Evolutionary conservation across 2,797 vertebrate genomes (phyloP), one percentile per base, ranked within the genome.

Genomic region (Cottoperca gobio): DNA sequence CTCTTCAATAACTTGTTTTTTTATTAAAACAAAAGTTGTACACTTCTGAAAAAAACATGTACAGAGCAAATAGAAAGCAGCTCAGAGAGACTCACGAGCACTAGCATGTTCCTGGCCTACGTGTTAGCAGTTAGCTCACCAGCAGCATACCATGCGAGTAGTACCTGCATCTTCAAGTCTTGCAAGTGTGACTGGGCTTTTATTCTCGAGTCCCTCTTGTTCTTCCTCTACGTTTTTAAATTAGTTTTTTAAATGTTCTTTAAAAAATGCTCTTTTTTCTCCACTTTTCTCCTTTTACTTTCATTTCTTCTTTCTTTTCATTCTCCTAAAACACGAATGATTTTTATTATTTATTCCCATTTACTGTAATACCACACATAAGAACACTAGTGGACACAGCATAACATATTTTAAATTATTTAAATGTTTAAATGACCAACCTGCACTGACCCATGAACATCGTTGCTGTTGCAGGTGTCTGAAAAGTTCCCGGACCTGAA

Each of bases 401-500:
- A 16, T 17, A 1, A 60, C 7, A 12, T n/a, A 1, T 26, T 46
- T 50, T 45, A 33, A 11, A 19, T 21, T 21, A 23, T 42, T 43
- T 31, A 21, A 0, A 6, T 46, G 11, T 28, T 23, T 23, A 33
- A 52, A 39, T 39, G 31, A 40, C 0, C 17, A n/a, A n/a, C 6
- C 12, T 16, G 13, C 5, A 26, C 28, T 40, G 4, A 5, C 2
- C n/a, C 12, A 7, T 19, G 4, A 60, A 21, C 5, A 21, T 4
- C 0, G 4, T 19, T 74, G 60, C 82, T 57, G 40, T 76, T 76
- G 23, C 86, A 91, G 86, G 84, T 73, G 13, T 85, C 85, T 42
- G 90, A 91, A 23, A 90, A 86, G 80, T 84, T 80, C 28, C 80
- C 70, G 0, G 79, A 83, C 70, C 66, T 89, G 73, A 94, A 92